phyloP scores from a whole-genome alignment of 2,113 vertebrate genomes.

The Thryonomys swinderianus region DNA sequence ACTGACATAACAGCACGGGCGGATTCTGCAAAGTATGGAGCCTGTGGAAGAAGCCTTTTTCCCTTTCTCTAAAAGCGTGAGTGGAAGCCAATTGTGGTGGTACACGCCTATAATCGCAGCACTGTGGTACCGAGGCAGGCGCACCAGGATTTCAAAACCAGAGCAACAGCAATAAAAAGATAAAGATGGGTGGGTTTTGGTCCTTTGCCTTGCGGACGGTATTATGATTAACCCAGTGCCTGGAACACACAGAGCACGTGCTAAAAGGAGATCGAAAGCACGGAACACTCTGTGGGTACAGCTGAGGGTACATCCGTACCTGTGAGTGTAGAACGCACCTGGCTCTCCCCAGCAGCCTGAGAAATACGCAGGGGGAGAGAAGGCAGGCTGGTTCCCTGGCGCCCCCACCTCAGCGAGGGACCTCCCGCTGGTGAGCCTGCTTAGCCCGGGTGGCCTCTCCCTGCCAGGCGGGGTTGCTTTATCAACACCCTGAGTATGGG shows the following conservation, averaged over 20 bases:
- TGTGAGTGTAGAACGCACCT: not conserved
- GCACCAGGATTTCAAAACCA: not conserved
- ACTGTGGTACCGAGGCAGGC: not conserved
- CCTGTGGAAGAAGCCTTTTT: not conserved
- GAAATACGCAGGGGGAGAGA: not conserved
- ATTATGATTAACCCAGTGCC: not conserved
- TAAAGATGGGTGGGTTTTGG: not conserved
- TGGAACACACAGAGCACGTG: not conserved
- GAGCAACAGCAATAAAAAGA: not conserved
- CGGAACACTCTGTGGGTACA: not conserved
- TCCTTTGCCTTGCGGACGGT: not conserved
- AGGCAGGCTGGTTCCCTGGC: not conserved
- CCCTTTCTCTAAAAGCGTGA: not conserved
- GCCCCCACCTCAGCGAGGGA: not conserved
- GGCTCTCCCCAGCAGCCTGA: not conserved
- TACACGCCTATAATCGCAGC: not conserved
- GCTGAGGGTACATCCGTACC: not conserved
- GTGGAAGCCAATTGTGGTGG: not conserved
- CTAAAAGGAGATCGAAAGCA: constrained; percentile 3
- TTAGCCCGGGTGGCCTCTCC: not conserved
- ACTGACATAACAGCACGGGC: too few relatives aligned
- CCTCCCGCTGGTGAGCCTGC: not conserved
- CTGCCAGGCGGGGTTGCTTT: not conserved
- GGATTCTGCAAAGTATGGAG: too few relatives aligned
- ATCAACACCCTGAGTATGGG: not conserved